phyloP scores from a whole-genome alignment of 2,797 vertebrate species.

The Stomatorhinus walkeri region DNA sequence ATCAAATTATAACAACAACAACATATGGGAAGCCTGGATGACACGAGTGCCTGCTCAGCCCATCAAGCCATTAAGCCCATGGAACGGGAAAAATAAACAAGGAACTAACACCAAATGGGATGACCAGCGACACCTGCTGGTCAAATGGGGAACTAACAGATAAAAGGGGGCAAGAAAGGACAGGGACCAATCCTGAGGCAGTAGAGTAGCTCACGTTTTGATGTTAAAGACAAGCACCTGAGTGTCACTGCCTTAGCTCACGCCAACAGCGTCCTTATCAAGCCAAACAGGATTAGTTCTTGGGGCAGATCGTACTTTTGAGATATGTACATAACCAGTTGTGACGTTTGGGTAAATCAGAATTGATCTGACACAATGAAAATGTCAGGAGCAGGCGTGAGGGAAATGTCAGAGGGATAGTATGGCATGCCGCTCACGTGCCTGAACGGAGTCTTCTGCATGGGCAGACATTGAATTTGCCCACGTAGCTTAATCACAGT shows the following conservation, averaged over 20 bases:
- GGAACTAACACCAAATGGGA: background rate
- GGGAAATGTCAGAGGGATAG: slow-evolving; percentile 59
- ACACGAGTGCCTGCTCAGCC: background rate
- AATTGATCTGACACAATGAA: slow-evolving; percentile 69
- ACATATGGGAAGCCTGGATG: background rate
- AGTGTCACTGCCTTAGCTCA: slow-evolving; percentile 14
- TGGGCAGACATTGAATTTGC: slow-evolving; percentile 2
- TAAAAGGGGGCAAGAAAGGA: background rate
- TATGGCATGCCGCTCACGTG: background rate
- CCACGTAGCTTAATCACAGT: slow-evolving; percentile 1
- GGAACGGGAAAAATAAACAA: background rate
- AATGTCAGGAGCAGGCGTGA: slow-evolving; percentile 62
- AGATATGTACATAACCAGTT: slow-evolving; percentile 56
- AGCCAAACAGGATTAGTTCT: slow-evolving; percentile 30
- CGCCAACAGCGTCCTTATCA: slow-evolving; percentile 24
- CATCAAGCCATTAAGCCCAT: background rate
- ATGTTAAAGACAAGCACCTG: background rate
- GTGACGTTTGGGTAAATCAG: slow-evolving; percentile 63
- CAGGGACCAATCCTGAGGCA: background rate
- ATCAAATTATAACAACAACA: background rate
- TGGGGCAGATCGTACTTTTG: slow-evolving; percentile 43
- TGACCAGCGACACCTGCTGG: background rate
- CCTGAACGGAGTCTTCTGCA: background rate
- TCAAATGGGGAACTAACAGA: background rate
- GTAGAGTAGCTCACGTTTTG: background rate